Base-by-base conservation (phyloP, 2,888 invertebrate species). In the Parnassius orleans region DNA sequence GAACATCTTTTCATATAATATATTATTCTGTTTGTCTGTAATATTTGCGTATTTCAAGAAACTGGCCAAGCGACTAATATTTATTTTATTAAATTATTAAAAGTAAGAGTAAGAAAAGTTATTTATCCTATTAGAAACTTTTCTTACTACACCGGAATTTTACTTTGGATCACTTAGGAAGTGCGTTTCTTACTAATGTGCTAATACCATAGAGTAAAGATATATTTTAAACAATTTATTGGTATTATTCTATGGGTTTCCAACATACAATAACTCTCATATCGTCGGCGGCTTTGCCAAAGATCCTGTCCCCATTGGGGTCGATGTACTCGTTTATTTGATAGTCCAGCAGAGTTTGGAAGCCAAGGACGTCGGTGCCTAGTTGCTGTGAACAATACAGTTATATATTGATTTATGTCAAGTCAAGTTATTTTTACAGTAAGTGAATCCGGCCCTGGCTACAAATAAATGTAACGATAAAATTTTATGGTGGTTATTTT, bases 291-390 rank as follows among this genome's bases (percentile, higher is more conserved):
- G 97, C 97, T 58, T 93, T 81, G 0, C 92, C 93, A 78, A 97
- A 98, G 24, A 96, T 95, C 75, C 93, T 93, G 1, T 93, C 93
- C 9, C 95, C 95, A 76, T 96, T 95, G 3, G 92, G 79, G 63
- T 95, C 94, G 2, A 94, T 87, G 78, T 95, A 97, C 70, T 95
- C 92, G 81, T 97, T 97, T 11, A 97, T 95, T 90, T 97, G 96
- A 78, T 94, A 96, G 79, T 96, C 95, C 64, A 94, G 81, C 69
- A 97, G 89, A 0, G 94, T 94, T 82, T 95, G 93, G 81, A 97
- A 98, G 41, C 95, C 95, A 65, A 95, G 95, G 15, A 97, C 94
- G 71, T 96, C 95, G 0, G 92, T 93, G 14, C 95, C 96, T 43
- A 97, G 93, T 95, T 97, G 97, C 95, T 97, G 89, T 62, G 86